These are phyloP conservation scores for Coptotermes formosanus DNA, from an alignment of 1,140 invertebrate species.

Conservation along the genomic window DNA sequence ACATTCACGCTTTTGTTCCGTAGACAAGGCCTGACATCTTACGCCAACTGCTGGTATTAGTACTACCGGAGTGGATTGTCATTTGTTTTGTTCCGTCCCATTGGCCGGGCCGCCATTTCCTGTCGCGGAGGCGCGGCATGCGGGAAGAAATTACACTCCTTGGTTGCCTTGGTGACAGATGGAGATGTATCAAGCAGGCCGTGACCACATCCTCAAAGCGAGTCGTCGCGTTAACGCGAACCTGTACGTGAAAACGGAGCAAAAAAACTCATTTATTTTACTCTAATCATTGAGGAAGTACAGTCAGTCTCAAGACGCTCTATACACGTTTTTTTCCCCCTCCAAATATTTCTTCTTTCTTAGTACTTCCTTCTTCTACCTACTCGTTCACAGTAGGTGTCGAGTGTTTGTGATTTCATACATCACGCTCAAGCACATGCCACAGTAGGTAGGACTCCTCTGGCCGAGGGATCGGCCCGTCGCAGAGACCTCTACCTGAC, in stretches of 20 bases:
- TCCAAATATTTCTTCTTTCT: no score
- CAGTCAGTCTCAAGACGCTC: not conserved
- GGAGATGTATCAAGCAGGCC: constrained; percentile 12
- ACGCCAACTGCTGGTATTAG: constrained; percentile 13
- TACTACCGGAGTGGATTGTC: not conserved
- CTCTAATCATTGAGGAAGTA: constrained; percentile 10
- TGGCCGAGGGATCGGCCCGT: no score
- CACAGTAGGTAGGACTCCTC: no score
- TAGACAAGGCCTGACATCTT: not conserved
- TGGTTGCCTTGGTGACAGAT: constrained; percentile 14
- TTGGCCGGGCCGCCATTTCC: constrained; percentile 11
- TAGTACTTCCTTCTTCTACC: no score
- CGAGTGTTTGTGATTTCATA: no score
- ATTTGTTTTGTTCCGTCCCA: constrained; percentile 15
- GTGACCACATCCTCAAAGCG: not conserved
- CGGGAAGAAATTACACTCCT: constrained; percentile 11
- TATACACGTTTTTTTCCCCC: no score
- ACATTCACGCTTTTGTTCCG: not conserved
- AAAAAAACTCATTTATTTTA: not conserved
- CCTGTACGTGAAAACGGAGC: not conserved
- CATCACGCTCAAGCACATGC: no score
- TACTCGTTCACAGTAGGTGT: no score
- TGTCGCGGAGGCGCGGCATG: not conserved
- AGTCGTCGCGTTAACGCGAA: not conserved
- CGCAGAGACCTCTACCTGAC: no score